Percentiles rank a stretch among this genome's conserved stretches.
Conservation (phyloP, 2,113 vertebrate genomes). For the Onychostruthus taczanowskii region DNA sequence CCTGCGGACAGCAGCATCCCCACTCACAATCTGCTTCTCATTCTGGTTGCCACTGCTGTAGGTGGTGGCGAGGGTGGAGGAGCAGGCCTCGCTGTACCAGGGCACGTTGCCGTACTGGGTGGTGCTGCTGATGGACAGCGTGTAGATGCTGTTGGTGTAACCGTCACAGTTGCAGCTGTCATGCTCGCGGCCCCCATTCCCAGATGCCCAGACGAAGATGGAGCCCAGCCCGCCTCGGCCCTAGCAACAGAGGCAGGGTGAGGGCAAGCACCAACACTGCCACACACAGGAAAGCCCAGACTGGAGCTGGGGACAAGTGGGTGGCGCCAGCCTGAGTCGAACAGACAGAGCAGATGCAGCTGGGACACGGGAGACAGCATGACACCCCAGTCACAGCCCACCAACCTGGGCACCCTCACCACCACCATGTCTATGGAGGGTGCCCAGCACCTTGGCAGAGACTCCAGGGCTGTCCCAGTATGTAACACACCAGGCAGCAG, state of each 20-base stretch:
- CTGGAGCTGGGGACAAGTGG: background rate
- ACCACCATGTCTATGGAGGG: background rate
- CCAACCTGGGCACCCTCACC: rapidly evolving
- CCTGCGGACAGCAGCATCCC: background rate
- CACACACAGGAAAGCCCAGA: background rate
- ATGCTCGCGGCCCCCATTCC: conserved; percentile 91
- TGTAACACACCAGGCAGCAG: background rate
- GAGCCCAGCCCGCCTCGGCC: conserved; percentile 91
- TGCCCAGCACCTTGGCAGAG: background rate
- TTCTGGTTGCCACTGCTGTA: conserved; percentile 97
- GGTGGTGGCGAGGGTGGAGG: conserved; percentile 95
- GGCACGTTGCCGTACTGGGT: conserved; percentile 92
- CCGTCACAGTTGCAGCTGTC: conserved; percentile 99
- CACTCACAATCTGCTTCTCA: conserved; percentile 96
- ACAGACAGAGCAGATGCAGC: background rate
- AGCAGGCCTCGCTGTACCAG: conserved; percentile 99
- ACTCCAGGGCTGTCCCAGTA: background rate
- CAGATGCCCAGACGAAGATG: conserved; percentile 98
- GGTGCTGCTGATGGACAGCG: conserved; percentile 97
- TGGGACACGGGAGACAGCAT: background rate
- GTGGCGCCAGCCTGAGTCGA: rapidly evolving
- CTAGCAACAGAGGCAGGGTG: conserved; percentile 64
- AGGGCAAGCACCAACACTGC: background rate
- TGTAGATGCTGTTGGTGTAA: conserved; percentile 99
- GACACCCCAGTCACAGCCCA: background rate